Evolutionary conservation across 2,888 invertebrate species (phyloP).

Genomic region (Nephrotoma flavescens): DNA sequence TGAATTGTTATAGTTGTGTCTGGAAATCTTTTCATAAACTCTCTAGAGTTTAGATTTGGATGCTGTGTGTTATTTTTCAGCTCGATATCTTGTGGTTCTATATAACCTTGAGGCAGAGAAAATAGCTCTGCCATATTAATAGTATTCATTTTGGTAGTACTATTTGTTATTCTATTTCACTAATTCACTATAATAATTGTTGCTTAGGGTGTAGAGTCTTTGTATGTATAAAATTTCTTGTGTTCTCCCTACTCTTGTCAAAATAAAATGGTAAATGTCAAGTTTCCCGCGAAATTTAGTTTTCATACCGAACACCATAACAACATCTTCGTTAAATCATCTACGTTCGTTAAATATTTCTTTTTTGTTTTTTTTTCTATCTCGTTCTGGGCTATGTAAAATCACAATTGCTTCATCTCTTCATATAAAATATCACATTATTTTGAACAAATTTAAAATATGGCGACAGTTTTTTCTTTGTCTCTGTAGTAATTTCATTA

Average conservation of each 20-base stretch:
- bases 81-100: constrained; percentile 21
- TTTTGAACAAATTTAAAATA: background rate
- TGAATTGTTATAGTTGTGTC: constrained; percentile 22
- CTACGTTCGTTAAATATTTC: background rate
- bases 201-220: background rate
- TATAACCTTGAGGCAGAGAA: constrained; percentile 19
- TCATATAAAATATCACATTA: background rate
- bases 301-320: background rate
- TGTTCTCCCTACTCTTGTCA: background rate
- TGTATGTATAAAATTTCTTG: background rate
- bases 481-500: background rate
- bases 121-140: background rate
- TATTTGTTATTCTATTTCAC: background rate
- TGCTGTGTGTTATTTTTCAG: constrained; percentile 23
- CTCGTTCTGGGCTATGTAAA: background rate
- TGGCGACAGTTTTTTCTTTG: constrained; percentile 1
- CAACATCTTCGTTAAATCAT: background rate
- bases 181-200: background rate
- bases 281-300: background rate
- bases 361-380: background rate
- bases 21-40: constrained; percentile 23
- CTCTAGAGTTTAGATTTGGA: constrained; percentile 28
- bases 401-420: background rate
- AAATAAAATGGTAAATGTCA: background rate
- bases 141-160: background rate